phyloP scores from a whole-genome alignment of 2,113 vertebrate genomes.

The Alectura lathami region DNA sequence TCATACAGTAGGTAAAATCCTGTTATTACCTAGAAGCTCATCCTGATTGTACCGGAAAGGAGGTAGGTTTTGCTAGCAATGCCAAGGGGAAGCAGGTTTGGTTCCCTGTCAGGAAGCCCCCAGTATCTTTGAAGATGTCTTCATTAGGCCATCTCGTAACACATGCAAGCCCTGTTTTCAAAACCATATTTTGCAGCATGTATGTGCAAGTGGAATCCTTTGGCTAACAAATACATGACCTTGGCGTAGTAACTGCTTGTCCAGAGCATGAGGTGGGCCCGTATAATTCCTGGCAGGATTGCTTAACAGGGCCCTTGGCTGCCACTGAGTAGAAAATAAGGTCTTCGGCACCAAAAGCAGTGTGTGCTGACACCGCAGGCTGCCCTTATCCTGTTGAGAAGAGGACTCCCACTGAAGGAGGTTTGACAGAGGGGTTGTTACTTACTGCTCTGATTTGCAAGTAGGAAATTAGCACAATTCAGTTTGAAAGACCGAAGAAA shows the following conservation, averaged over 20 bases:
- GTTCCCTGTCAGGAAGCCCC: not conserved
- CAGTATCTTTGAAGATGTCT: not conserved
- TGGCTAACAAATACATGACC: not conserved
- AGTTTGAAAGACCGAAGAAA: not conserved
- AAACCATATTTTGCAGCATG: not conserved
- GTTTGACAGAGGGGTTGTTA: not conserved
- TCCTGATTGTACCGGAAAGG: not conserved
- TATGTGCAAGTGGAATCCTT: not conserved
- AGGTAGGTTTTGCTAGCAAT: not conserved
- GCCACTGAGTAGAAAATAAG: not conserved
- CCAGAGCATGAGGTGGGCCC: not conserved
- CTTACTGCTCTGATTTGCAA: not conserved
- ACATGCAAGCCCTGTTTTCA: not conserved
- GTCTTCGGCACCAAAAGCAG: not conserved
- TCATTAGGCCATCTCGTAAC: not conserved
- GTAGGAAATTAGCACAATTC: not conserved
- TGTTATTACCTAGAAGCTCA: not conserved
- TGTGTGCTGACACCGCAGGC: rapidly evolving
- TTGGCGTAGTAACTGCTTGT: not conserved
- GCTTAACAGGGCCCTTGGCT: not conserved
- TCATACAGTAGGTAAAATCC: not conserved
- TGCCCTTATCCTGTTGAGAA: not conserved
- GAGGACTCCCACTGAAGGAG: not conserved
- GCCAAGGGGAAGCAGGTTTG: not conserved
- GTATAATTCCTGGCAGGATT: not conserved